Conservation (phyloP, 1,140 invertebrate species). For the Drosophila rhopaloa region DNA sequence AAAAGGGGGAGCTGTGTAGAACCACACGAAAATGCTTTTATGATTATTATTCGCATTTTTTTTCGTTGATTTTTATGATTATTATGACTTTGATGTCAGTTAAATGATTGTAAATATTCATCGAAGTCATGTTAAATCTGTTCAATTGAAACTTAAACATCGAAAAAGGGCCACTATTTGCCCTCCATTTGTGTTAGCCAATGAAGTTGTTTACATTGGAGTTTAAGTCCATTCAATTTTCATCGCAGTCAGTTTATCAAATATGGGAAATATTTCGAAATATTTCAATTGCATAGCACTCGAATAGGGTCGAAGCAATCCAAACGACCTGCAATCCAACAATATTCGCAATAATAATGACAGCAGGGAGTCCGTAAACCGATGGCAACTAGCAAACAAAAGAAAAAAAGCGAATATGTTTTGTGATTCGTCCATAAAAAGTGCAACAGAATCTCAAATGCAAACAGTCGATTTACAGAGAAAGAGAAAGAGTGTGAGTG, state of each 20-base stretch:
- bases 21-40: constrained; percentile 42
- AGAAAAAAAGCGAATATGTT: background rate
- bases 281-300: constrained; percentile 27
- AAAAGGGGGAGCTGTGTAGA: background rate
- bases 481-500: background rate
- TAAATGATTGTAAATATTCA: constrained; percentile 55
- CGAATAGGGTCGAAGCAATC: background rate
- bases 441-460: constrained; percentile 30
- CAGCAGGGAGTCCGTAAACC: constrained; percentile 20
- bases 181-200: background rate
- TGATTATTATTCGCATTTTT: constrained; percentile 43
- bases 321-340: constrained; percentile 7
- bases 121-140: constrained; percentile 31
- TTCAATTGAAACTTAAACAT: constrained; percentile 31
- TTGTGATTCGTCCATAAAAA: constrained; percentile 13
- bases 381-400: constrained; percentile 28
- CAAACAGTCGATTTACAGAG: background rate
- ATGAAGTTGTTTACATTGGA: constrained; percentile 19
- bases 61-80: constrained; percentile 41
- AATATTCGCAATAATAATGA: constrained; percentile 48
- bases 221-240: constrained; percentile 31
- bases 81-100: constrained; percentile 55
- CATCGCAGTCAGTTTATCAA: constrained; percentile 33
- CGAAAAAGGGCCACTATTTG: background rate
- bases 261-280: constrained; percentile 28